Conservation (phyloP, 2,113 vertebrate genomes). For the Erythrolamprus reginae region DNA sequence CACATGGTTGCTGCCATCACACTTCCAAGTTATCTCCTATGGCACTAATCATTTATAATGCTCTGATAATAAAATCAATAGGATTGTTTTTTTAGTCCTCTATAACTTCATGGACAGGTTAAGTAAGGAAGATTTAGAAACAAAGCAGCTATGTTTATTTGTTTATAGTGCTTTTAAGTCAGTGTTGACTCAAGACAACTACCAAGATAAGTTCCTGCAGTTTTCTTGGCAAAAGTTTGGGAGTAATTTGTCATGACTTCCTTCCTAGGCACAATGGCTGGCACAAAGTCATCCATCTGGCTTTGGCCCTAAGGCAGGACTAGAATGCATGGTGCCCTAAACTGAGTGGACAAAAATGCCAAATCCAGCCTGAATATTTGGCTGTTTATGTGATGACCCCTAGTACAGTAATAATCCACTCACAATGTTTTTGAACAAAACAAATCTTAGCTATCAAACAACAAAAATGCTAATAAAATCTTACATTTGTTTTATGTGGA, state of each 20-base stretch:
- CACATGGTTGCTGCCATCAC: neutral
- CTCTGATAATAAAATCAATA: neutral
- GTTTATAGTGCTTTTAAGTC: neutral
- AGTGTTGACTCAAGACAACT: neutral
- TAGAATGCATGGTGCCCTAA: neutral
- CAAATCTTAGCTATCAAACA: neutral
- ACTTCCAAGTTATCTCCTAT: neutral
- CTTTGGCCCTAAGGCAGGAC: neutral
- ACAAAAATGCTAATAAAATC: neutral
- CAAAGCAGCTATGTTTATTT: neutral
- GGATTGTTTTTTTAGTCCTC: neutral
- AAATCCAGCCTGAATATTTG: neutral
- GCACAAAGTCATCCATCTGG: neutral
- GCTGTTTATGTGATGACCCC: neutral
- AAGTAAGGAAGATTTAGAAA: neutral
- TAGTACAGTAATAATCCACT: neutral
- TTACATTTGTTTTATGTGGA: neutral
- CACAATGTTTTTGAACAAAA: neutral
- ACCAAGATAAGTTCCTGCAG: neutral
- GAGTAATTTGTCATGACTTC: neutral
- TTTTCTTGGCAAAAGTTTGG: neutral
- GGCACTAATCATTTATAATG: neutral
- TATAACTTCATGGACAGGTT: neutral
- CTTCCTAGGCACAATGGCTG: neutral
- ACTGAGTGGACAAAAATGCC: neutral